These are phyloP conservation scores for Sarcophilus harrisii DNA, from an alignment of 2,797 vertebrate species.

Conservation along the genomic window DNA sequence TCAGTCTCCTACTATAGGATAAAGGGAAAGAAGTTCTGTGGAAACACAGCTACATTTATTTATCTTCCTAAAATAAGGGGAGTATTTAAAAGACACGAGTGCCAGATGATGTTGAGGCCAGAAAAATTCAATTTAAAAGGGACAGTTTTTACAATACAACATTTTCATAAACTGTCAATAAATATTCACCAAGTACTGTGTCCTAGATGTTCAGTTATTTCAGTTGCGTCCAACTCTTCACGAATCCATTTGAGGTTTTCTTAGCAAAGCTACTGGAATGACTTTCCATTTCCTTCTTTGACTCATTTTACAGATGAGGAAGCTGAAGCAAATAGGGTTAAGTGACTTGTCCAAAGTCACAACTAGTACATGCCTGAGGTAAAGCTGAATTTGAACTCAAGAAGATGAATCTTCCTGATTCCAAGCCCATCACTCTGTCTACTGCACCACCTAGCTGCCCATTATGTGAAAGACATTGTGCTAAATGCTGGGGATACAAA, in stretches of 20 bases:
- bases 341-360: not conserved
- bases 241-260: not conserved
- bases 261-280: not conserved
- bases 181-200: not conserved
- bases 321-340: not conserved
- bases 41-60: not conserved
- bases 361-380: not conserved
- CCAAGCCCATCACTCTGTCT: not conserved
- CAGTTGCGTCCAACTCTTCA: not conserved
- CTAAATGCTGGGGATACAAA: not conserved
- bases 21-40: not conserved
- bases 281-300: not conserved
- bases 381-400: not conserved
- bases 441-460: not conserved
- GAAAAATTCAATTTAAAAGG: not conserved
- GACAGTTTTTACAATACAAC: not conserved
- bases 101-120: not conserved
- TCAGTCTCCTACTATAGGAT: not conserved
- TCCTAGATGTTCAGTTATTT: not conserved
- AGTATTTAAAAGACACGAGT: not conserved
- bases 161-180: not conserved
- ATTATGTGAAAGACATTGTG: not conserved
- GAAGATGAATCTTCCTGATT: not conserved
- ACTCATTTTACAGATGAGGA: not conserved
- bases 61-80: not conserved